A percentile compares a stretch with the other conserved stretches of the same genome.
Evolutionary conservation across 2,797 vertebrate species (phyloP).

Genomic region (Knipowitschia caucasica): DNA sequence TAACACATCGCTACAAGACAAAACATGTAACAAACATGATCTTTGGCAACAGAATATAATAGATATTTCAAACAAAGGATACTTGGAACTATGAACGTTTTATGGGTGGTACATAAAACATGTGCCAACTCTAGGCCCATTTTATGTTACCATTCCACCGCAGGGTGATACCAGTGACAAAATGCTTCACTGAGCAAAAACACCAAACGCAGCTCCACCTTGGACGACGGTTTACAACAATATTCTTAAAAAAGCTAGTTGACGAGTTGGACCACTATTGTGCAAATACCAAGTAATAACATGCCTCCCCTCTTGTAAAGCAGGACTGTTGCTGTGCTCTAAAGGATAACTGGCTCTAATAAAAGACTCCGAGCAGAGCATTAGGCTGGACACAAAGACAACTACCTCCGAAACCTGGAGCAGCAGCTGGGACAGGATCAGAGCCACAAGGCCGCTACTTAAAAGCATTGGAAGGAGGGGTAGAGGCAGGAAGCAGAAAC

Average conservation of each 20-base stretch:
- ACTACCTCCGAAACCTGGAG: slow-evolving; percentile 41
- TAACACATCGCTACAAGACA: too few species aligned
- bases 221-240: too few species aligned
- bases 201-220: slow-evolving; percentile 52
- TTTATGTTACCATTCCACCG: slow-evolving; percentile 66
- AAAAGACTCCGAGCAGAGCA: slow-evolving; percentile 40
- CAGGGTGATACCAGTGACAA: slow-evolving; percentile 41
- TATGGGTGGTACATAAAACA: slow-evolving; percentile 52
- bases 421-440: slow-evolving; percentile 62
- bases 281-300: slow-evolving; percentile 48
- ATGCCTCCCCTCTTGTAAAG: slow-evolving; percentile 19
- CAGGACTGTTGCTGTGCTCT: slow-evolving; percentile 32
- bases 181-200: slow-evolving; percentile 65
- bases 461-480: slow-evolving; percentile 39
- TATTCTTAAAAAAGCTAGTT: too few species aligned
- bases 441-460: slow-evolving; percentile 57
- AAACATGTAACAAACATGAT: too few species aligned
- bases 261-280: slow-evolving; percentile 5
- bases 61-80: not conserved
- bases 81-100: slow-evolving; percentile 15
- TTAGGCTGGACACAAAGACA: slow-evolving; percentile 46
- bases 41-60: not conserved
- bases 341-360: slow-evolving; percentile 50
- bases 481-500: slow-evolving; percentile 16
- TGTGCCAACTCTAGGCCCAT: slow-evolving; percentile 43